Evolutionary conservation across 2,797 vertebrate species (phyloP).

Genomic region (Tangara arthus): DNA sequence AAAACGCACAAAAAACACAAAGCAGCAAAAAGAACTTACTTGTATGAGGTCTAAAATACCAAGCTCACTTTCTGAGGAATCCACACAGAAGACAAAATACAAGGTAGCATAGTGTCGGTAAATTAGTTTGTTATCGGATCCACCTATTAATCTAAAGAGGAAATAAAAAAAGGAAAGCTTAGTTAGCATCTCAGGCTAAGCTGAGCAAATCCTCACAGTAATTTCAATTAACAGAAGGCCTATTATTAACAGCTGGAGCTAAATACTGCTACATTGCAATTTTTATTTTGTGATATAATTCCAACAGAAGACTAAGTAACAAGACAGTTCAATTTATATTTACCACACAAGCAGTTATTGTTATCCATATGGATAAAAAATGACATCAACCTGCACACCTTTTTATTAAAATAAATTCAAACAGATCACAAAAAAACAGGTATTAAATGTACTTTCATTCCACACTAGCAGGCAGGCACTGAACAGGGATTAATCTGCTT

Average conservation of each 20-base stretch:
- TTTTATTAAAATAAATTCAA: not conserved
- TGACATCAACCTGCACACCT: not conserved
- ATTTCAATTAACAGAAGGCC: not conserved
- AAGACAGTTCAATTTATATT: not conserved
- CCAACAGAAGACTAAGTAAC: not conserved
- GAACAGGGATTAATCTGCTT: not conserved
- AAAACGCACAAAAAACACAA: not conserved
- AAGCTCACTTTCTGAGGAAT: slow-evolving; percentile 97
- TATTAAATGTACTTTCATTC: not conserved
- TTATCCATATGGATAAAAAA: not conserved
- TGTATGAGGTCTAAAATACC: slow-evolving; percentile 99
- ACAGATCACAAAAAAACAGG: not conserved
- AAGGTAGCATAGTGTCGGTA: slow-evolving; percentile 97
- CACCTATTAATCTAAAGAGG: slow-evolving; percentile 86
- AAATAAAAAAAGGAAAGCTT: slow-evolving; percentile 40
- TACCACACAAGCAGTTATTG: not conserved
- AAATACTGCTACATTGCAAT: not conserved
- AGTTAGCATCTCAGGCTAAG: not conserved
- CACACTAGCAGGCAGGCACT: not conserved
- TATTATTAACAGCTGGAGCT: not conserved
- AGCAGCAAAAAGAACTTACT: slow-evolving; percentile 74
- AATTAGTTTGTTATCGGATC: slow-evolving; percentile 97
- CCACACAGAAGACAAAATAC: slow-evolving; percentile 99
- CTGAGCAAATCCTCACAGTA: not conserved
- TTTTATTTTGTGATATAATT: not conserved